Evolutionary conservation across 2,113 vertebrate species (phyloP).

Genomic region (Limanda limanda): DNA sequence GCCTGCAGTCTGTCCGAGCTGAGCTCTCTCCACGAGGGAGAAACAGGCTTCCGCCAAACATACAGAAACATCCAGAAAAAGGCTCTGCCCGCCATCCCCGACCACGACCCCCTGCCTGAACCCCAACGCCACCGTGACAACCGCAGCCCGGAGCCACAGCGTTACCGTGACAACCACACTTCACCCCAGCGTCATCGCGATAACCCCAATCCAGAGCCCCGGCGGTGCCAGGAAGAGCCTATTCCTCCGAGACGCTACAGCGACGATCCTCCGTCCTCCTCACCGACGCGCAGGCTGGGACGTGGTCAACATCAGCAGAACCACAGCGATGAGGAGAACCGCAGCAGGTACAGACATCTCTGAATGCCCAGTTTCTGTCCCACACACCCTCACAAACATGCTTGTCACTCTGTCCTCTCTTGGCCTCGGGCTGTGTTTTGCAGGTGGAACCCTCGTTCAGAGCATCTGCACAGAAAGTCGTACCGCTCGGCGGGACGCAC

Average conservation of each 20-base stretch:
- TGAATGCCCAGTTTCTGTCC: background rate
- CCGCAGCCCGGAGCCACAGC: slow-evolving; percentile 58
- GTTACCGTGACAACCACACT: slow-evolving; percentile 34
- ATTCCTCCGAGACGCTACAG: slow-evolving; percentile 63
- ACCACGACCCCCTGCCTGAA: slow-evolving; percentile 83
- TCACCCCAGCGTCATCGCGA: slow-evolving; percentile 52
- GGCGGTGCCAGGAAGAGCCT: slow-evolving; percentile 31
- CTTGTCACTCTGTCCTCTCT: background rate
- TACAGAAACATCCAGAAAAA: slow-evolving; percentile 89
- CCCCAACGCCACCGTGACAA: slow-evolving; percentile 80
- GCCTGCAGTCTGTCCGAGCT: slow-evolving; percentile 94
- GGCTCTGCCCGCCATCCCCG: slow-evolving; percentile 87
- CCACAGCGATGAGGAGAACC: slow-evolving; percentile 62
- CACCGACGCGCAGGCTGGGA: slow-evolving; percentile 74
- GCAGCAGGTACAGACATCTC: slow-evolving; percentile 58
- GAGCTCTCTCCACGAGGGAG: slow-evolving; percentile 93
- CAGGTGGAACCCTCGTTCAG: slow-evolving; percentile 94
- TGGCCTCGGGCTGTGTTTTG: background rate
- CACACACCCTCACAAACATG: background rate
- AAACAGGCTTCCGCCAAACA: slow-evolving; percentile 86
- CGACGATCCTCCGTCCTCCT: slow-evolving; percentile 74
- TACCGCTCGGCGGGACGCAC: slow-evolving; percentile 87
- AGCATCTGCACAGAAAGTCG: slow-evolving; percentile 92
- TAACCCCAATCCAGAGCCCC: slow-evolving; percentile 33
- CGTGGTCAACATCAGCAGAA: slow-evolving; percentile 70